Evolutionary conservation across 2,797 vertebrate species (phyloP).

Genomic region (Lacerta bilineata): DNA sequence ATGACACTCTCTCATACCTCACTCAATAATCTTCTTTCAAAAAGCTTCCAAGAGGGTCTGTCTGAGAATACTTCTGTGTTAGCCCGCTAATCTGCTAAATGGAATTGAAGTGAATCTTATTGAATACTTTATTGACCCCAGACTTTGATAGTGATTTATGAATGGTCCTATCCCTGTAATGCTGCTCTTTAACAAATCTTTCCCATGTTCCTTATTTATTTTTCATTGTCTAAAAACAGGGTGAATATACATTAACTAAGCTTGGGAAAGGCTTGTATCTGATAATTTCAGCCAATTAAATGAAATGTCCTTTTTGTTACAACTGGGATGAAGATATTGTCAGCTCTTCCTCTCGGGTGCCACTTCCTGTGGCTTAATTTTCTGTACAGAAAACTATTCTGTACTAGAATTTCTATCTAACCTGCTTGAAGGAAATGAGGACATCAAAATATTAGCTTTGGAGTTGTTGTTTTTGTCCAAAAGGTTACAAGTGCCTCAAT

Average conservation of each 20-base stretch:
- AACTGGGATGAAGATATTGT: not conserved
- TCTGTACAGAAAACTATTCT: not conserved
- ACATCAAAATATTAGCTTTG: not conserved
- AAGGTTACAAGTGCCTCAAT: not conserved
- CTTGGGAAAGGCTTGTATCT: not conserved
- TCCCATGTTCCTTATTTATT: not conserved
- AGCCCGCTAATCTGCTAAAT: constrained; percentile 26
- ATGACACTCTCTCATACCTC: constrained; percentile 6
- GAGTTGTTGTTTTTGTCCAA: not conserved
- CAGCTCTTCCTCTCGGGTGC: not conserved
- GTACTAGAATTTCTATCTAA: not conserved
- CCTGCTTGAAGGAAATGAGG: not conserved
- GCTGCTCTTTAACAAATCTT: not conserved
- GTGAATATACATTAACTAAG: not conserved
- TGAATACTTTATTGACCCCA: constrained; percentile 14
- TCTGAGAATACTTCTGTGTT: constrained; percentile 4
- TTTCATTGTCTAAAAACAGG: not conserved
- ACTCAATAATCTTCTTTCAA: constrained; percentile 12
- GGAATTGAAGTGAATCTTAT: constrained; percentile 20
- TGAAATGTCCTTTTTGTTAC: not conserved
- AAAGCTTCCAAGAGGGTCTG: constrained; percentile 22
- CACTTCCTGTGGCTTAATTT: not conserved
- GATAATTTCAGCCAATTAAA: not conserved
- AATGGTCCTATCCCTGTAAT: constrained; percentile 5
- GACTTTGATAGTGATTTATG: constrained; percentile 1